Evolutionary conservation across 2,113 vertebrate genomes (phyloP).

Genomic region (Amia ocellicauda): DNA sequence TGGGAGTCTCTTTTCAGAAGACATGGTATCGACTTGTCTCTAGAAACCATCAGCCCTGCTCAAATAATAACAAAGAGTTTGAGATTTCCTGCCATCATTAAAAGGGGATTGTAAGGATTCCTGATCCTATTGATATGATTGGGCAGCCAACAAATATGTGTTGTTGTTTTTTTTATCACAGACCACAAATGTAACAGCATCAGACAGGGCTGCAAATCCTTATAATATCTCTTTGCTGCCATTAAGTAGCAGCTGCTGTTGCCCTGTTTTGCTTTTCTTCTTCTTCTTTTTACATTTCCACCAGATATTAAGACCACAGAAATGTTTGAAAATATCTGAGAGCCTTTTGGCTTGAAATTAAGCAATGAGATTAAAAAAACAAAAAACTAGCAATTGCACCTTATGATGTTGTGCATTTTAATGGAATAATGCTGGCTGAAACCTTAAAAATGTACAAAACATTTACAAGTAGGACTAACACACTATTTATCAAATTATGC

Average conservation of each 20-base stretch:
- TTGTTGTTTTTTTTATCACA: background rate
- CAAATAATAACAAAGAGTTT: no score
- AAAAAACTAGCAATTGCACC: no score
- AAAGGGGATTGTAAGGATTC: background rate
- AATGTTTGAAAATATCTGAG: background rate
- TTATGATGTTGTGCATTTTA: no score
- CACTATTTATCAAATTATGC: no score
- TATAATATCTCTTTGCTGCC: background rate
- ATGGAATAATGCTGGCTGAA: no score
- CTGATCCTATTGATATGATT: background rate
- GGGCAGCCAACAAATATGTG: slow-evolving; percentile 1
- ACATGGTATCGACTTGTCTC: no score
- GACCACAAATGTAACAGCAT: background rate
- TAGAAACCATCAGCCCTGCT: no score
- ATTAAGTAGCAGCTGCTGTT: background rate
- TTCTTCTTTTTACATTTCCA: background rate
- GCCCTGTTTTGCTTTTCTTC: background rate
- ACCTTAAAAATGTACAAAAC: background rate
- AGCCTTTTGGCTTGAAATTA: background rate
- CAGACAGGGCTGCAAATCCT: background rate
- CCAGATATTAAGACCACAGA: no score
- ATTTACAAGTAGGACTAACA: no score
- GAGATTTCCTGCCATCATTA: background rate
- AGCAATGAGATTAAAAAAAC: no score
- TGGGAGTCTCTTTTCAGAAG: no score